These are phyloP conservation scores for Acanthosoma haemorrhoidale DNA, from an alignment of 2,888 invertebrate species.

Conservation along the genomic window DNA sequence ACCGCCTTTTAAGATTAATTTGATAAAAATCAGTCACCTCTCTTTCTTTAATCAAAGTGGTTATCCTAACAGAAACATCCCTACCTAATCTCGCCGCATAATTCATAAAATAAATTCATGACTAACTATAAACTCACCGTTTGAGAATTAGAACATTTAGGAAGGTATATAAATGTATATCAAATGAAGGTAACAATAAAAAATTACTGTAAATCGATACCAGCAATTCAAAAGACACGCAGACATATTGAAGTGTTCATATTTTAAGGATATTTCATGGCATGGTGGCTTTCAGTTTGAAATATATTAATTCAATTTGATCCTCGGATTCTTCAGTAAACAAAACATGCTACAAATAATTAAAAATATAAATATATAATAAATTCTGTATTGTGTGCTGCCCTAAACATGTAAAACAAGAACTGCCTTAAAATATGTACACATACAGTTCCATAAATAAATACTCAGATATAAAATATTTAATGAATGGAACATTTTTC, in stretches of 20 bases:
- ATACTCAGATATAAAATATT: background rate
- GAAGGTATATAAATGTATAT: background rate
- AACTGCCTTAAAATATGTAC: background rate
- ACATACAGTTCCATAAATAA: background rate
- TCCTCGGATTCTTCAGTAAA: background rate
- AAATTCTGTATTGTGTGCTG: background rate
- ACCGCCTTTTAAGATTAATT: too few relatives aligned
- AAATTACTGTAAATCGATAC: background rate
- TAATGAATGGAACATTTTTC: conserved; percentile 20
- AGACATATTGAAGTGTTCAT: too few relatives aligned
- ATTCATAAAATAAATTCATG: too few relatives aligned
- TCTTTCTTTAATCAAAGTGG: too few relatives aligned
- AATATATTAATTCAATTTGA: background rate
- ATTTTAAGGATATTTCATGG: too few relatives aligned
- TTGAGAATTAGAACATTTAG: background rate
- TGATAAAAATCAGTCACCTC: too few relatives aligned
- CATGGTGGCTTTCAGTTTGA: too few relatives aligned
- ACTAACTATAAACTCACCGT: too few relatives aligned
- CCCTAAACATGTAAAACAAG: background rate
- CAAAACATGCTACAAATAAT: background rate
- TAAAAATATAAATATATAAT: background rate
- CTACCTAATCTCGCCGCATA: too few relatives aligned
- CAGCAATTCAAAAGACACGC: background rate
- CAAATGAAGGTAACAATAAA: background rate
- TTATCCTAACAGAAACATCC: too few relatives aligned